Evolutionary conservation across 2,113 vertebrate genomes (phyloP).

Genomic region (Antennarius striatus): DNA sequence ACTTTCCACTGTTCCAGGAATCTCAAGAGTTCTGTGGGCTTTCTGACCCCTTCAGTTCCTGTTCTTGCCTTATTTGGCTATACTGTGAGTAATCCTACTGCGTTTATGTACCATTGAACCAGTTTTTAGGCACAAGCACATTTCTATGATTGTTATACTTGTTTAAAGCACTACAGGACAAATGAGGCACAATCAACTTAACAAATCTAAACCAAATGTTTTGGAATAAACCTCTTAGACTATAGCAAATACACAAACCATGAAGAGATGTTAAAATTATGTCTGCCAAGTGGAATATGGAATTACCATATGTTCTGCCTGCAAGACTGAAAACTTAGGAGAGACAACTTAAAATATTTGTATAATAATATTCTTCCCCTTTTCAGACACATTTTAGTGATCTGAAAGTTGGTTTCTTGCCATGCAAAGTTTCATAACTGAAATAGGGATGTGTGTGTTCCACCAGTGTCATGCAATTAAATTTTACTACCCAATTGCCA

Average conservation of each 20-base stretch:
- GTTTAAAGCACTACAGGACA: constrained; percentile 41
- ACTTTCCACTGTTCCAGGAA: constrained; percentile 71
- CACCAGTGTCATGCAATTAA: too few species aligned
- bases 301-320: constrained; percentile 17
- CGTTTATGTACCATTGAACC: constrained; percentile 80
- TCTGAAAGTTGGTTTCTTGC: constrained; percentile 6
- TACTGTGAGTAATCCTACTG: constrained; percentile 79
- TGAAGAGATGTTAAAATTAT: constrained; percentile 16
- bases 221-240: constrained; percentile 31
- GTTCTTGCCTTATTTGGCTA: constrained; percentile 89
- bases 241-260: constrained; percentile 19
- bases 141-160: constrained; percentile 57
- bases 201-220: constrained; percentile 45
- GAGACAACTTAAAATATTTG: constrained; percentile 12
- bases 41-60: constrained; percentile 81
- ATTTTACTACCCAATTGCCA: too few species aligned
- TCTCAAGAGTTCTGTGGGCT: constrained; percentile 76
- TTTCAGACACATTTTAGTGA: constrained; percentile 24
- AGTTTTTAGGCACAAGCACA: constrained; percentile 66
- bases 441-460: constrained; percentile 26
- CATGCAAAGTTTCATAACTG: constrained; percentile 8
- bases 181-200: constrained; percentile 49
- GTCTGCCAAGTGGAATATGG: constrained; percentile 17
- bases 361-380: constrained; percentile 7
- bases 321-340: constrained; percentile 1